Conservation (phyloP, 2,797 vertebrate species). For the Aselliscus stoliczkanus region DNA sequence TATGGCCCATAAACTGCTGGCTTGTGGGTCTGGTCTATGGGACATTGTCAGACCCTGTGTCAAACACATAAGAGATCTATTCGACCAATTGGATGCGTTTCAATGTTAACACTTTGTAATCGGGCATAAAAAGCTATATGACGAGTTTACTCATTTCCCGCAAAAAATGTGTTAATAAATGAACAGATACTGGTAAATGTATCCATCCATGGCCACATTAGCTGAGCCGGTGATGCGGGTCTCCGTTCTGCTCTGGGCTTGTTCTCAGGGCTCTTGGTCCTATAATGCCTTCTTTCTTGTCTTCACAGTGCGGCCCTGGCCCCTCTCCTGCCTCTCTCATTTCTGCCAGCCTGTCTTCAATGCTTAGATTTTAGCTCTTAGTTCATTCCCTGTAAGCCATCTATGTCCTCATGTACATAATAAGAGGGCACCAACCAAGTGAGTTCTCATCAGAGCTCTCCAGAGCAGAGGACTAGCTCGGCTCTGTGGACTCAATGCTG, state of each 20-base stretch:
- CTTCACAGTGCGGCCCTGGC: no score
- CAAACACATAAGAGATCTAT: neutral
- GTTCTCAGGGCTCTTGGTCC: neutral
- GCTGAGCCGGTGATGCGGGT: accelerated
- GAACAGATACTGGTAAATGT: neutral
- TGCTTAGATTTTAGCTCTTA: neutral
- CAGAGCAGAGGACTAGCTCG: neutral
- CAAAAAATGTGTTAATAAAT: neutral
- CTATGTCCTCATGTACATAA: accelerated
- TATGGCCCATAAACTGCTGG: no score
- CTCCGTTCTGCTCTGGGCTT: neutral
- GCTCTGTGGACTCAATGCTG: accelerated
- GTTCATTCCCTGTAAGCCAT: neutral
- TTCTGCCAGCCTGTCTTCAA: neutral
- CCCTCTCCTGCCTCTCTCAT: neutral
- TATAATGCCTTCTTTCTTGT: neutral
- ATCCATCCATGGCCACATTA: neutral
- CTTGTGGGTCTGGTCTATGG: neutral
- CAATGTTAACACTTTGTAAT: no score
- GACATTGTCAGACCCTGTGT: neutral
- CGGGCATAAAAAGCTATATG: no score
- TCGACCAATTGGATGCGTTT: neutral
- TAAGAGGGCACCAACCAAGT: neutral
- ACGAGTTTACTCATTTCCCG: no score
- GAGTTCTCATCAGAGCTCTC: neutral